These are phyloP conservation scores for Drosophila tani DNA, from an alignment of 1,140 invertebrate species.

Conservation along the genomic window DNA sequence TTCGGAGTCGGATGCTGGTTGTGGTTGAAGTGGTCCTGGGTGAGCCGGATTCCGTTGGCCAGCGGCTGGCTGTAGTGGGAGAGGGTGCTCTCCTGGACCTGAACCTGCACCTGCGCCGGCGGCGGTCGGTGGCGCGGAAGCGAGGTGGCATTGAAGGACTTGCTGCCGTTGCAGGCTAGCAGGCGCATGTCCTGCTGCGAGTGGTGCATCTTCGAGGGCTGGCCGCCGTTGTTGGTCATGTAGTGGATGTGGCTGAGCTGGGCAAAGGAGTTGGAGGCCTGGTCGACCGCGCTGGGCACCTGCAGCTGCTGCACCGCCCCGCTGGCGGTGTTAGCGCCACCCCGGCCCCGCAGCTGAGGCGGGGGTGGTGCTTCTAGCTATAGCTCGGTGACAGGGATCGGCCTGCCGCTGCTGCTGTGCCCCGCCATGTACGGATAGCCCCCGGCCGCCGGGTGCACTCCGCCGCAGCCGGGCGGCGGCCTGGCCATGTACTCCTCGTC, in stretches of 20 bases:
- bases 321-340: conserved; percentile 53
- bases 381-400: conserved; percentile 95
- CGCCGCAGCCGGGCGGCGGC: conserved; percentile 67
- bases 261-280: conserved; percentile 77
- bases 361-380: conserved; percentile 91
- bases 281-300: conserved; percentile 71
- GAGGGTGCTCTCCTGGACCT: conserved; percentile 64
- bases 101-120: conserved; percentile 31
- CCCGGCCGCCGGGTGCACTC: conserved; percentile 53
- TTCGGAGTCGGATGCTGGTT: conserved; percentile 5
- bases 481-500: conserved; percentile 93
- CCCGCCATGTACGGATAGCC: conserved; percentile 52
- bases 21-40: conserved; percentile 83
- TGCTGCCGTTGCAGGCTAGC: conserved; percentile 63
- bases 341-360: conserved; percentile 82
- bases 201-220: conserved; percentile 52
- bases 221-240: conserved; percentile 72
- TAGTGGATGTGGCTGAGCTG: conserved; percentile 84
- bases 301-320: conserved; percentile 72
- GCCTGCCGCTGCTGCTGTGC: conserved; percentile 86
- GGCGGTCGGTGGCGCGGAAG: conserved; percentile 34
- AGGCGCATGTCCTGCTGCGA: conserved; percentile 77
- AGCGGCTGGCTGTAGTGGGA: conserved; percentile 81
- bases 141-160: conserved; percentile 57
- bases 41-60: conserved; percentile 73